A percentile compares a stretch with the other conserved stretches of the same genome.
Conservation (phyloP, 2,888 invertebrate genomes). For the Stegana nigrithorax region DNA sequence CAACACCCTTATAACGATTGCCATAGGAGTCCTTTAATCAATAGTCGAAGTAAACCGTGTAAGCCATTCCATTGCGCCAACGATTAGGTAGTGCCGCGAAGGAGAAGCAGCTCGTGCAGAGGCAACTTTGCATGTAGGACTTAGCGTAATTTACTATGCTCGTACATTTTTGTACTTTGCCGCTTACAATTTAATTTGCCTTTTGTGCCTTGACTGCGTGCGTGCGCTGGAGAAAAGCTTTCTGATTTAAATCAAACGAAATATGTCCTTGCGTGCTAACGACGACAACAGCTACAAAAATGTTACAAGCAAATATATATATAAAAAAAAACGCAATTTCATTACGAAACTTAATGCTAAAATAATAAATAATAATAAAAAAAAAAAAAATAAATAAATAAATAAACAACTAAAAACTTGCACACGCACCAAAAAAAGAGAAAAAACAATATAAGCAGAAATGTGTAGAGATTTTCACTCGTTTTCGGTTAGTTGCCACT, state of each 20-base stretch:
- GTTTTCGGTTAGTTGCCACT: neutral
- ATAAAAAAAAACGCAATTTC: no score
- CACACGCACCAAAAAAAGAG: no score
- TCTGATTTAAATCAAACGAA: conserved; percentile 29
- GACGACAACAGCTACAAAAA: conserved; percentile 20
- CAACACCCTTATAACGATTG: no score
- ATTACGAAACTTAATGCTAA: conserved; percentile 37
- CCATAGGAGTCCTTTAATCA: no score
- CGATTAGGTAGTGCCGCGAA: no score
- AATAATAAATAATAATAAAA: conserved; percentile 47
- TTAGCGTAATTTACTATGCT: neutral
- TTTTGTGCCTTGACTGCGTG: neutral
- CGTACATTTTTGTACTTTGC: neutral
- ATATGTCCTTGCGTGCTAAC: conserved; percentile 42
- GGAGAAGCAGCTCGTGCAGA: no score
- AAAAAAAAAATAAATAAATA: conserved; percentile 21
- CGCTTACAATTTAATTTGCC: conserved; percentile 1
- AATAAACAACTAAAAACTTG: no score
- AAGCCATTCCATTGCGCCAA: no score
- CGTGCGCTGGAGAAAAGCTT: neutral
- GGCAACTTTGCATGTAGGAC: no score
- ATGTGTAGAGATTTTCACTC: neutral
- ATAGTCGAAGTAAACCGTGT: no score
- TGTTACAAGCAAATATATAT: neutral
- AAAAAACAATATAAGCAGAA: conserved; percentile 20